A percentile compares a stretch with the other conserved stretches of the same genome.
Evolutionary conservation across 30 jellyfish, hydroid and myxozoan genomes (phyloP).

Genomic region (Hydra vulgaris): DNA sequence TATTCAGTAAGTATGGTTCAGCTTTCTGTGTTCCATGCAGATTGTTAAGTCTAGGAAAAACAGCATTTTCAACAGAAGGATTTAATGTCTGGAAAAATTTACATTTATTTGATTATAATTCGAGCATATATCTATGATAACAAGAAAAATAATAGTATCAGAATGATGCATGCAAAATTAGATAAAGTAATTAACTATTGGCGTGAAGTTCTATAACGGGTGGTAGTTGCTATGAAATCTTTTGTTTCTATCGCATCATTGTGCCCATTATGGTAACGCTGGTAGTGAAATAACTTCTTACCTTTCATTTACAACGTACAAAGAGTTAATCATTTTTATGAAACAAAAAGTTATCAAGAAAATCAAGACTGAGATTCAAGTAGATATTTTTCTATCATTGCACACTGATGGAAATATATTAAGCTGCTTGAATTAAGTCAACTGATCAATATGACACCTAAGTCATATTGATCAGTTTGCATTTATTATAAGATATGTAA

Average conservation of each 20-base stretch:
- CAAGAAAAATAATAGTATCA: not conserved
- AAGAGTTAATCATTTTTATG: not conserved
- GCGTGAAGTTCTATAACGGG: not conserved
- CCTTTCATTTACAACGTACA: not conserved
- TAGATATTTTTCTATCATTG: not conserved
- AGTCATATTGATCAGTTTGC: not conserved
- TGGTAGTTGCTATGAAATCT: not conserved
- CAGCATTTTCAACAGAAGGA: too few relatives aligned
- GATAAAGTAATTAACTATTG: not conserved
- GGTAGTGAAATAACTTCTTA: not conserved
- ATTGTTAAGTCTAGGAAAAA: too few relatives aligned
- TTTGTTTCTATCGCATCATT: not conserved
- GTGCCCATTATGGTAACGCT: not conserved
- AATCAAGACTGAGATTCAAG: not conserved
- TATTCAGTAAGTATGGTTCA: too few relatives aligned
- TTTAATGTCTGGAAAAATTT: too few relatives aligned
- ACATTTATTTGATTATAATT: not conserved
- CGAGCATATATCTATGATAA: not conserved
- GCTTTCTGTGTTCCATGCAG: too few relatives aligned
- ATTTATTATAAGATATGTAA: not conserved
- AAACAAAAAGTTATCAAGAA: not conserved
- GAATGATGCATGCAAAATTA: not conserved
- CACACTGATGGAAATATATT: too few relatives aligned
- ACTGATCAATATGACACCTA: not conserved
- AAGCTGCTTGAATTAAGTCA: too few relatives aligned